Evolutionary conservation across 2,888 invertebrate genomes (phyloP).

Genomic region (Orthosia cruda): DNA sequence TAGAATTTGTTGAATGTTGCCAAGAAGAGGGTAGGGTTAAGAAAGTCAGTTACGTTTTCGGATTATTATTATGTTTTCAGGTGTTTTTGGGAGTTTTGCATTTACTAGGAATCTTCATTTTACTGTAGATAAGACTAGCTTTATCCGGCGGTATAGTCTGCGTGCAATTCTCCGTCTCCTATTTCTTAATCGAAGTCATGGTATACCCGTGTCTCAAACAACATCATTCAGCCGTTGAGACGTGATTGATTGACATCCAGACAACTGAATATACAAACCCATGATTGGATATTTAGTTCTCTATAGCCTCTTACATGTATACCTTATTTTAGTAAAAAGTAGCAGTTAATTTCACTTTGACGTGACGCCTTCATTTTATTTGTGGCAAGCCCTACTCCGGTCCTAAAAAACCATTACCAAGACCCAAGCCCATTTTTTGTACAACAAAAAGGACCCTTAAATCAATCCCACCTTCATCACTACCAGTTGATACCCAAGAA

Average conservation of each 20-base stretch:
- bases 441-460: conserved; percentile 40
- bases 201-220: too few species aligned
- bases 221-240: too few species aligned
- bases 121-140: background rate
- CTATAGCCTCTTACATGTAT: too few species aligned
- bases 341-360: background rate
- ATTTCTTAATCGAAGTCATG: too few species aligned
- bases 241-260: too few species aligned
- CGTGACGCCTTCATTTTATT: background rate
- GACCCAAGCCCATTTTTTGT: conserved; percentile 30
- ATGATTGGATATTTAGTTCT: too few species aligned
- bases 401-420: conserved; percentile 39
- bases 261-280: too few species aligned
- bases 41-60: conserved; percentile 43
- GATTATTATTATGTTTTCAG: conserved; percentile 23
- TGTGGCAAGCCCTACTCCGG: conserved; percentile 7
- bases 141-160: too few species aligned
- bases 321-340: too few species aligned
- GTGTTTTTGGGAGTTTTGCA: conserved; percentile 16
- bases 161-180: too few species aligned
- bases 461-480: conserved; percentile 60
- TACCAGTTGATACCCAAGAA: conserved; percentile 54
- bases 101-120: background rate
- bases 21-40: conserved; percentile 37
- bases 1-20: conserved; percentile 56